phyloP scores from a whole-genome alignment of 2,113 vertebrate species.

The Coptodon rendalli region DNA sequence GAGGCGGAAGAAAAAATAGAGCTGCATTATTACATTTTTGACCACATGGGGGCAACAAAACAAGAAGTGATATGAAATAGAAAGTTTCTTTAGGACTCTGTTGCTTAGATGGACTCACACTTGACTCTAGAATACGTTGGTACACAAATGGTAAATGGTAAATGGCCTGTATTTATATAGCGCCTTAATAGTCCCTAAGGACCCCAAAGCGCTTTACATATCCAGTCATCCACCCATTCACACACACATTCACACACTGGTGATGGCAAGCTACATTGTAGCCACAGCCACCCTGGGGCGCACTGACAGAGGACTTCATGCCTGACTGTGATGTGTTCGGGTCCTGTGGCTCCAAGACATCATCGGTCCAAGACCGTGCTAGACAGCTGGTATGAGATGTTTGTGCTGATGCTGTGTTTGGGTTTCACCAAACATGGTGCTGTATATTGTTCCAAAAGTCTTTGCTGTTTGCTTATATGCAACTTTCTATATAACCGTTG shows the following conservation, averaged over 20 bases:
- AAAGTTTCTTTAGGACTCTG: background rate
- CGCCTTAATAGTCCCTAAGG: too few relatives aligned
- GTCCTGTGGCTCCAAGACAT: background rate
- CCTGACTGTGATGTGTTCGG: background rate
- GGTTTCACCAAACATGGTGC: background rate
- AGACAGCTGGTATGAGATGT: background rate
- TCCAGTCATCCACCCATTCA: too few relatives aligned
- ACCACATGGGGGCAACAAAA: background rate
- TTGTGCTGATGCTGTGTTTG: background rate
- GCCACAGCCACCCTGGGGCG: too few relatives aligned
- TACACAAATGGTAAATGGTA: background rate
- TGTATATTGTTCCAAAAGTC: background rate
- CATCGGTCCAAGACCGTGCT: background rate
- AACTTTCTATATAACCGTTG: background rate
- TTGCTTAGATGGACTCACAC: background rate
- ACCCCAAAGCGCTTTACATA: too few relatives aligned
- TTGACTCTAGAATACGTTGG: background rate
- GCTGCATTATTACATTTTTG: rapidly evolving
- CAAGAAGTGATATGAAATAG: background rate
- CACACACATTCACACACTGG: too few relatives aligned
- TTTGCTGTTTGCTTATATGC: background rate
- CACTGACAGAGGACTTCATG: background rate
- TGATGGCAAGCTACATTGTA: too few relatives aligned
- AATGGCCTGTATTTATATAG: too few relatives aligned
- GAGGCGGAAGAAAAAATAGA: background rate